A percentile compares a stretch with the other conserved stretches of the same genome.
Conservation (phyloP, 2,888 invertebrate genomes). For the Ischnura elegans region DNA sequence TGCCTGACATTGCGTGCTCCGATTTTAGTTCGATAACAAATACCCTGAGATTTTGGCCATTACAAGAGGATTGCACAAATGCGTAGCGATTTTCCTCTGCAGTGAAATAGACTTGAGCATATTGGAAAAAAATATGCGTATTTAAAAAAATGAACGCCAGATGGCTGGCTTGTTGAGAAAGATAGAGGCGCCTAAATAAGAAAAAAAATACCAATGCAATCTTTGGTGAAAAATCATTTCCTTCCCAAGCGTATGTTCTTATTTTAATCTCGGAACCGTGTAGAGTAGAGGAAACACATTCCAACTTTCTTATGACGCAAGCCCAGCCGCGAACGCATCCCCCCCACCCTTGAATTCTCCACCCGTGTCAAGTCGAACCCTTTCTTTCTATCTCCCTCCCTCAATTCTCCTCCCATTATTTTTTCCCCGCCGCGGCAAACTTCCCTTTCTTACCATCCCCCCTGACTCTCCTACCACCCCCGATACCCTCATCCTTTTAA, state of each 20-base stretch:
- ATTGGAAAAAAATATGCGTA: too few species aligned
- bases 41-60: too few species aligned
- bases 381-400: background rate
- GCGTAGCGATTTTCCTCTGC: too few species aligned
- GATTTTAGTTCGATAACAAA: too few species aligned
- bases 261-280: constrained; percentile 20
- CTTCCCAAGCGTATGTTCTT: background rate
- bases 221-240: background rate
- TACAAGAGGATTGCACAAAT: too few species aligned
- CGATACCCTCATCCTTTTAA: constrained; percentile 45
- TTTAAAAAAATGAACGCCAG: background rate
- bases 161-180: background rate
- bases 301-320: constrained; percentile 20
- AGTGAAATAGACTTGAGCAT: too few species aligned
- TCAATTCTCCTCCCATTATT: background rate
- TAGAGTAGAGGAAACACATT: constrained; percentile 21
- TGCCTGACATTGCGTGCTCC: too few species aligned
- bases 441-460: background rate
- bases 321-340: constrained; percentile 22
- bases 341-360: background rate
- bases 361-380: background rate
- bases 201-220: background rate
- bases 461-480: background rate
- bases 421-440: background rate
- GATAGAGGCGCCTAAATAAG: background rate